Evolutionary conservation across 2,888 invertebrate genomes (phyloP).

Genomic region (Hecatera dysodea): DNA sequence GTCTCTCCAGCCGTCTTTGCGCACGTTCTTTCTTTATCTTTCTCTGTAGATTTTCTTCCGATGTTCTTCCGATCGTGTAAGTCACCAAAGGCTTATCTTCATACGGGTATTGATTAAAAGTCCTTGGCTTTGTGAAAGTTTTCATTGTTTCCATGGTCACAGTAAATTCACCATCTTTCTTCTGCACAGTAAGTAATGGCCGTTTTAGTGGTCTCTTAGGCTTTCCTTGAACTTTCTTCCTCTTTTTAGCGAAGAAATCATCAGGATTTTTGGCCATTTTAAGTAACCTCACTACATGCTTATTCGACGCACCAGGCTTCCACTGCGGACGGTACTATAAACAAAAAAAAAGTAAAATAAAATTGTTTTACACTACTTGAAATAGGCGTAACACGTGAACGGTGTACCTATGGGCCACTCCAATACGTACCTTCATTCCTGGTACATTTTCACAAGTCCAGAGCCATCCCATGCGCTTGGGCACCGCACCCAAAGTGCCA

Average conservation of each 20-base stretch:
- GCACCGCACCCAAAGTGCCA: slow-evolving; percentile 79
- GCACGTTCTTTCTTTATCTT: slow-evolving; percentile 81
- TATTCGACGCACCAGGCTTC: slow-evolving; percentile 87
- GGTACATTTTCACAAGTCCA: slow-evolving; percentile 86
- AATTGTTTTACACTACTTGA: slow-evolving; percentile 5
- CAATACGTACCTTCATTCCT: slow-evolving; percentile 81
- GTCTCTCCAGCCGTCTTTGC: slow-evolving; percentile 82
- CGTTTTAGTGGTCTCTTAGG: slow-evolving; percentile 81
- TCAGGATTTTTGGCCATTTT: slow-evolving; percentile 83
- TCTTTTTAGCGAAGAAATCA: slow-evolving; percentile 79
- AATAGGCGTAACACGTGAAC: not conserved
- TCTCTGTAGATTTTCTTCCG: slow-evolving; percentile 83
- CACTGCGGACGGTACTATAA: slow-evolving; percentile 85
- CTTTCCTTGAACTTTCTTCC: slow-evolving; percentile 75
- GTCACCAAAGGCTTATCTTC: slow-evolving; percentile 84
- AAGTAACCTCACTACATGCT: slow-evolving; percentile 82
- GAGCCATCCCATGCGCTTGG: slow-evolving; percentile 88
- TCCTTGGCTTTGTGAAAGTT: slow-evolving; percentile 77
- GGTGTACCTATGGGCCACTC: not conserved
- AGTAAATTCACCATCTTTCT: slow-evolving; percentile 85
- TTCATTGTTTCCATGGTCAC: slow-evolving; percentile 88
- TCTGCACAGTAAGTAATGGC: slow-evolving; percentile 83
- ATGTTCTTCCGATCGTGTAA: slow-evolving; percentile 85
- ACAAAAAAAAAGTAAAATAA: slow-evolving; percentile 71
- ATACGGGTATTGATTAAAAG: slow-evolving; percentile 83